Evolutionary conservation across 2,113 vertebrate genomes (phyloP), one percentile per base, ranked within the genome.

Genomic region (Psilopsiagon aurifrons): DNA sequence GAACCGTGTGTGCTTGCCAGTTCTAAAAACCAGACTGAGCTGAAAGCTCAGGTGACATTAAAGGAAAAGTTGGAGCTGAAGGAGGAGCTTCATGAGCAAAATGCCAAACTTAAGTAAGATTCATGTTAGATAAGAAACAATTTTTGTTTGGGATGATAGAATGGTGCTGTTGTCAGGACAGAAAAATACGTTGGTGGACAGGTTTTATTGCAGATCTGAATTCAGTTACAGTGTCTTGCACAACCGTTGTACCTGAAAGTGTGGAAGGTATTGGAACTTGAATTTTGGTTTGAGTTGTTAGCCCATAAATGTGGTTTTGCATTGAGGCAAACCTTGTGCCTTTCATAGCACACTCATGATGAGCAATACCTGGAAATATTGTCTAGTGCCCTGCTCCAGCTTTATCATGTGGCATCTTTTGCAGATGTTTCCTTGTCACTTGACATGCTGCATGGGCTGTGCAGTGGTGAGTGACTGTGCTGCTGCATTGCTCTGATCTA

Each of bases 51-150:
- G 33, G 33, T 57, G 1, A 71, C 95, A 41, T 39, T 78, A 49
- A 98, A 97, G 67, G 98, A 98, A 84, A 98, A 97, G 19, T 46
- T 77, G 82, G 97, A 98, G 37, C 71, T 98, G 60, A 98, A 97
- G 92, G 95, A 97, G 69, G 96, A 92, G 67, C 88, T 98, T 31
- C 64, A 68, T 23, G 90, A 98, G 33, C 94, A 98, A 46, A 97
- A 98, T 4, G 91, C 60, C 28, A 96, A 97, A 85, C 92, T 98
- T 76, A 97, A 96, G 98, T 98, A 98, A 98, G 98, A 55, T 37
- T 74, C 41, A 22, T 11, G 13, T 37, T 8, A 60, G 28, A 76
- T 59, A 54, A 86, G 37, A 41, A 46, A 44, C 4, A 23, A 5
- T 33, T 57, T 80, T 29, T 85, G 6, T 49, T 82, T 59, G 24